These are phyloP conservation scores for Empis livida DNA, from an alignment of 2,888 invertebrate genomes.

Conservation along the genomic window DNA sequence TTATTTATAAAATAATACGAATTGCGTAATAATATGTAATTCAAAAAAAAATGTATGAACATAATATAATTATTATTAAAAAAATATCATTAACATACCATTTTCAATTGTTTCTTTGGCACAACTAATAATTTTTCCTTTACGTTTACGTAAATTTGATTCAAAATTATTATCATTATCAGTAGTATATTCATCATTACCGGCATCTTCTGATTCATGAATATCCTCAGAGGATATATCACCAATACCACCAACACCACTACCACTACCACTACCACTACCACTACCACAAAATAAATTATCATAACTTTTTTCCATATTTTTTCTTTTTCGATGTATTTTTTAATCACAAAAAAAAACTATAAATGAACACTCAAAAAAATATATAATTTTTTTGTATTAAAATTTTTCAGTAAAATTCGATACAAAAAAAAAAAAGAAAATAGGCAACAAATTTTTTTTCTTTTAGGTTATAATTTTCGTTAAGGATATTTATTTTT, in stretches of 20 bases:
- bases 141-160: constrained; percentile 34
- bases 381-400: too few species aligned
- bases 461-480: too few species aligned
- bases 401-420: too few species aligned
- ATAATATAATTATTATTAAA: not conserved
- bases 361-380: too few species aligned
- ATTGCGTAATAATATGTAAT: constrained; percentile 13
- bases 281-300: constrained; percentile 23
- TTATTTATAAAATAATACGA: too few species aligned
- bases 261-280: constrained; percentile 13
- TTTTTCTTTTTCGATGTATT: constrained; percentile 4
- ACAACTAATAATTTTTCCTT: constrained; percentile 37
- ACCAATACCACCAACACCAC: constrained; percentile 11
- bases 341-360: too few species aligned
- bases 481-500: too few species aligned
- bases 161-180: constrained; percentile 33
- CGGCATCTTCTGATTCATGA: constrained; percentile 25
- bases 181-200: constrained; percentile 25
- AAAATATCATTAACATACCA: constrained; percentile 25
- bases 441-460: too few species aligned
- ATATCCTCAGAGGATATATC: constrained; percentile 30
- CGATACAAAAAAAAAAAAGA: too few species aligned
- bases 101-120: constrained; percentile 38
- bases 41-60: not conserved
- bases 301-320: constrained; percentile 34